These are phyloP conservation scores for Drosophila jambulina DNA, from an alignment of 1,140 invertebrate species.

Conservation along the genomic window DNA sequence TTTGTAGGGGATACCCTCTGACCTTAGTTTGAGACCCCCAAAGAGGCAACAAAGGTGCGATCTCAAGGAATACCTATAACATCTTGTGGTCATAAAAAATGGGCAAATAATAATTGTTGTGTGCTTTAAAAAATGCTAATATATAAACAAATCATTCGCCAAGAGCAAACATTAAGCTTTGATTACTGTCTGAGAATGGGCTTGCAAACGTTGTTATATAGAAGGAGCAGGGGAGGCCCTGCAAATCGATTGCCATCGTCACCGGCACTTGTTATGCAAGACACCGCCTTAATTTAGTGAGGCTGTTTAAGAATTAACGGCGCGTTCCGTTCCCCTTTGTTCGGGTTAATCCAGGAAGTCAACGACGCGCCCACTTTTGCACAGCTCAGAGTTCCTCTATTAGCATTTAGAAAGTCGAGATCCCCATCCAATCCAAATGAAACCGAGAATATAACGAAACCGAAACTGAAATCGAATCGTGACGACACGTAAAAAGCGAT, in stretches of 20 bases:
- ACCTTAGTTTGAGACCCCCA: background rate
- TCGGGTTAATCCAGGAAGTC: conserved; percentile 24
- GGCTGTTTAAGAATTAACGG: conserved; percentile 35
- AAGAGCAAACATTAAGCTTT: conserved; percentile 1
- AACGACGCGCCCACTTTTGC: conserved; percentile 34
- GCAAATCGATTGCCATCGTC: conserved; percentile 3
- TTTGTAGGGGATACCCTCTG: background rate
- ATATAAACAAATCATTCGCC: conserved; percentile 16
- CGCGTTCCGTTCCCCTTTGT: conserved; percentile 26
- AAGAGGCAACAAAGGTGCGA: conserved; percentile 27
- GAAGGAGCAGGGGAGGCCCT: conserved; percentile 2
- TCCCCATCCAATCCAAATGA: conserved; percentile 11
- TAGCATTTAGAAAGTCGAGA: conserved; percentile 55
- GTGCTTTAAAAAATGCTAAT: conserved; percentile 37
- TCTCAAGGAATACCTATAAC: conserved; percentile 1
- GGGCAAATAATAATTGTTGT: conserved; percentile 20
- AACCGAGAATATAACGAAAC: conserved; percentile 35
- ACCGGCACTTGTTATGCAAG: conserved; percentile 18
- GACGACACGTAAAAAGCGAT: conserved; percentile 2
- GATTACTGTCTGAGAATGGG: conserved; percentile 8
- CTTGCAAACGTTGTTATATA: conserved; percentile 8
- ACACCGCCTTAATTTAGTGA: conserved; percentile 25
- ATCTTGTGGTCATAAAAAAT: conserved; percentile 10
- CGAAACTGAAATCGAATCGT: conserved; percentile 15
- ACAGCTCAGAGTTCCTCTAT: conserved; percentile 13